phyloP scores from a whole-genome alignment of 2,888 invertebrate species.

The Pristionchus mayeri region DNA sequence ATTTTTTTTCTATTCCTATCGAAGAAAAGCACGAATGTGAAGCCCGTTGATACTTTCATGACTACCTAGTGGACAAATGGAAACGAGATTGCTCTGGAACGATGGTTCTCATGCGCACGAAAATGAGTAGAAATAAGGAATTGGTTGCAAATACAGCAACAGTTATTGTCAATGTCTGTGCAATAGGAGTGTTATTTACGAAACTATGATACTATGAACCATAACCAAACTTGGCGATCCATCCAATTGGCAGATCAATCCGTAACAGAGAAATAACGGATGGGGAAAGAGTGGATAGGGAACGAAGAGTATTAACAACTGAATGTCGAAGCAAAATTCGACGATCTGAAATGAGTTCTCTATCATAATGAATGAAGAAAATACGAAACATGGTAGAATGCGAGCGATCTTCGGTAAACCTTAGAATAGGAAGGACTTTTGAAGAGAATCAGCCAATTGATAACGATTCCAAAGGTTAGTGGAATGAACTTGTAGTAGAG shows the following conservation, averaged over 20 bases:
- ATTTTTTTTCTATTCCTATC: neutral
- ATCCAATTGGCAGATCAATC: neutral
- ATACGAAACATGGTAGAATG: neutral
- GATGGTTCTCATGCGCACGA: constrained; percentile 14
- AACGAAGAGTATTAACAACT: neutral
- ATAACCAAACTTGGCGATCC: neutral
- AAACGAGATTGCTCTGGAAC: neutral
- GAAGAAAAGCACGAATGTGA: neutral
- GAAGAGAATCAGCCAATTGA: neutral
- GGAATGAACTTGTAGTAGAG: constrained; percentile 13
- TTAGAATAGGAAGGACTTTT: neutral
- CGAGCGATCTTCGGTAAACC: neutral
- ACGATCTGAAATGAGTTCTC: neutral
- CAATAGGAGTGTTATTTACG: neutral
- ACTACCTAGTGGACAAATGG: too few species aligned
- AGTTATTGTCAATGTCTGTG: neutral
- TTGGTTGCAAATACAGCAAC: neutral
- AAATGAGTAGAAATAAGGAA: neutral
- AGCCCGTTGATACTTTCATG: too few species aligned
- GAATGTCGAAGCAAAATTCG: constrained; percentile 3
- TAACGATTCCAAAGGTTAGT: neutral
- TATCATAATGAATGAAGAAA: neutral
- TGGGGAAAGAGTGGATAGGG: neutral
- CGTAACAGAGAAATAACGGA: neutral
- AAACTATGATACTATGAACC: neutral